Conservation (phyloP, 2,888 invertebrate genomes). For the Deilephila elpenor region DNA sequence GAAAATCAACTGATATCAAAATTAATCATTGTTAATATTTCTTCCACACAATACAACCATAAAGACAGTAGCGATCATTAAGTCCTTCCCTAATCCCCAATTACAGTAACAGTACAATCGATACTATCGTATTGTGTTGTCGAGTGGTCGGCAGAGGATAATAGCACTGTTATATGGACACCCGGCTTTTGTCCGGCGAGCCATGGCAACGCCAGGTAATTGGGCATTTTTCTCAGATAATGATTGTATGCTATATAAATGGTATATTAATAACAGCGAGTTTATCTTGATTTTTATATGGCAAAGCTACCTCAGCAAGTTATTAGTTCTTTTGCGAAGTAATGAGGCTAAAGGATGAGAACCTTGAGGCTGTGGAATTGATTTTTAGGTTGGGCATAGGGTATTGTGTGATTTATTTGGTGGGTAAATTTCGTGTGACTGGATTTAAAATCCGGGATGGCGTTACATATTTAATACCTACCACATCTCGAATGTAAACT, state of each 20-base stretch:
- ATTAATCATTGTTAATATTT: neutral
- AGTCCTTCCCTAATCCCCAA: slow-evolving; percentile 37
- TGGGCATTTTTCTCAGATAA: slow-evolving; percentile 37
- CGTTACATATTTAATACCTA: too few relatives aligned
- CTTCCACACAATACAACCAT: neutral
- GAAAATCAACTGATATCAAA: neutral
- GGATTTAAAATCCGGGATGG: too few relatives aligned
- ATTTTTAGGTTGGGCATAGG: too few relatives aligned
- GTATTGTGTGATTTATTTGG: too few relatives aligned
- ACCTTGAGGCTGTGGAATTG: too few relatives aligned
- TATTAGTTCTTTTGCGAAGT: too few relatives aligned
- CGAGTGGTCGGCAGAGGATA: slow-evolving; percentile 60
- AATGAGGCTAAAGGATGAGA: too few relatives aligned
- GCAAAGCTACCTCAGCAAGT: too few relatives aligned
- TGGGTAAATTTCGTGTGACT: too few relatives aligned
- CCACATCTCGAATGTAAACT: too few relatives aligned
- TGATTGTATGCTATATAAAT: neutral
- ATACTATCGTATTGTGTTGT: slow-evolving; percentile 49
- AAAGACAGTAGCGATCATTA: slow-evolving; percentile 39
- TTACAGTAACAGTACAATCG: slow-evolving; percentile 42
- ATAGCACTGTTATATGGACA: slow-evolving; percentile 56
- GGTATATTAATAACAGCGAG: too few relatives aligned
- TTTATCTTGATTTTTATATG: too few relatives aligned
- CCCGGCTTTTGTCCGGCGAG: slow-evolving; percentile 64
- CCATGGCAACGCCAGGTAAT: slow-evolving; percentile 57